Conservation (phyloP, 2,113 vertebrate species). For the Hippopotamus amphibius region DNA sequence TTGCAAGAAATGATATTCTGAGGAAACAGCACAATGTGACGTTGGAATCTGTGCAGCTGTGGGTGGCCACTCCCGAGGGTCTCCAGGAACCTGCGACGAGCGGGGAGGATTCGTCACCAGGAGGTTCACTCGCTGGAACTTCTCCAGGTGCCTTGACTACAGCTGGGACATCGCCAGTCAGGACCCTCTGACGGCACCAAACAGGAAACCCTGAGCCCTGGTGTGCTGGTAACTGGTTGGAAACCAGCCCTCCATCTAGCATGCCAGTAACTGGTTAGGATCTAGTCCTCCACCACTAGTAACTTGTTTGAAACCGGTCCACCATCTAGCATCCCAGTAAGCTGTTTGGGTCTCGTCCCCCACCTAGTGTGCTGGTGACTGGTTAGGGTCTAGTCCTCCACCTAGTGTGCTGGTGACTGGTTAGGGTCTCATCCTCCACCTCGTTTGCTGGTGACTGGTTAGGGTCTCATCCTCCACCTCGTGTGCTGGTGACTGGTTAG, state of each 20-base stretch:
- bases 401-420: neutral
- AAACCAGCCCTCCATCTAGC: neutral
- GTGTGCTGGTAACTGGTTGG: neutral
- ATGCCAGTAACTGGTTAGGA: neutral
- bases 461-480: neutral
- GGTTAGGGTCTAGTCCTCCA: neutral
- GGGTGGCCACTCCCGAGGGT: neutral
- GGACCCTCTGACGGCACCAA: neutral
- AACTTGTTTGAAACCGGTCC: too few relatives aligned
- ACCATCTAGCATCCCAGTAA: too few relatives aligned
- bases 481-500: neutral
- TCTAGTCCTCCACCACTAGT: neutral
- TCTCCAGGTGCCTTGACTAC: neutral
- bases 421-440: neutral
- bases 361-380: neutral
- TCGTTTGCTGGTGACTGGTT: too few relatives aligned
- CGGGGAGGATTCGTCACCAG: neutral
- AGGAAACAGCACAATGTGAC: accelerated
- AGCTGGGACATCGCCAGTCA: neutral
- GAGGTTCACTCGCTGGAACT: neutral
- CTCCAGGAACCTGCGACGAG: neutral
- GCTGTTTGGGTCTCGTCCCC: too few relatives aligned
- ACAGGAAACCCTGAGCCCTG: neutral
- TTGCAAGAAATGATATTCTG: accelerated
- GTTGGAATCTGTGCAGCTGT: accelerated